Base-by-base conservation (phyloP, 2,888 invertebrate genomes). In the Phytoseiulus persimilis region DNA sequence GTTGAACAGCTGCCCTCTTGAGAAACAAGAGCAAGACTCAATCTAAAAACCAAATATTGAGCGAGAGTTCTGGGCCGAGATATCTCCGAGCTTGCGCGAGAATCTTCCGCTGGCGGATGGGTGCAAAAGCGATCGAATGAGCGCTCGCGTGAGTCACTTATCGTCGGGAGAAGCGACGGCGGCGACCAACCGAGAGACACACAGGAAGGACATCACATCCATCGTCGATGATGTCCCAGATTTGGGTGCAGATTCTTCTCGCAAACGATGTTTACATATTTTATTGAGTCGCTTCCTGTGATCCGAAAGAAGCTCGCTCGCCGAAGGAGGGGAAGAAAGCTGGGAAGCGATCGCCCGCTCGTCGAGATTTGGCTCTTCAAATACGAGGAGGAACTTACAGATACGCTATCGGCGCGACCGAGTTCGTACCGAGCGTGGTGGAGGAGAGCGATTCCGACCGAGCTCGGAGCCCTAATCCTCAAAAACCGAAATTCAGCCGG, bases 241-340 rank as follows among this genome's bases (percentile, higher is more conserved):
- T 45, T n/a, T 28, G 39, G 33, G 45, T 31, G 87, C 87, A 31
- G n/a, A 45, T n/a, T 33, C 87, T 45, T 23, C n/a, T 87, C 45
- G 87, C 33, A n/a, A 45, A 33, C 87, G 87, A 87, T 87, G 87
- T 87, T 87, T 87, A 87, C 87, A 87, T 87, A 87, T 87, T 87
- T 87, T 87, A 87, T 87, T 87, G 87, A 87, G 87, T 87, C n/a
- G 32, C 87, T 87, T 87, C 87, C 87, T 87, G 32, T 83, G 83
- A 31, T 31, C 32, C 11, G 31, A 11, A 32, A 11, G 83, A 32
- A 18, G 31, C 87, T 65, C 1, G 65, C 65, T 65, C 65, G 65
- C 18, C 65, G 65, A 65, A 14, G 65, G 14, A 65, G 1, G 28
- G 18, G 28, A 18, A 18, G 65, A 28, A 28, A 65, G 65, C 65